Base-by-base conservation (phyloP, 1,140 invertebrate species). In the Adelges cooleyi region DNA sequence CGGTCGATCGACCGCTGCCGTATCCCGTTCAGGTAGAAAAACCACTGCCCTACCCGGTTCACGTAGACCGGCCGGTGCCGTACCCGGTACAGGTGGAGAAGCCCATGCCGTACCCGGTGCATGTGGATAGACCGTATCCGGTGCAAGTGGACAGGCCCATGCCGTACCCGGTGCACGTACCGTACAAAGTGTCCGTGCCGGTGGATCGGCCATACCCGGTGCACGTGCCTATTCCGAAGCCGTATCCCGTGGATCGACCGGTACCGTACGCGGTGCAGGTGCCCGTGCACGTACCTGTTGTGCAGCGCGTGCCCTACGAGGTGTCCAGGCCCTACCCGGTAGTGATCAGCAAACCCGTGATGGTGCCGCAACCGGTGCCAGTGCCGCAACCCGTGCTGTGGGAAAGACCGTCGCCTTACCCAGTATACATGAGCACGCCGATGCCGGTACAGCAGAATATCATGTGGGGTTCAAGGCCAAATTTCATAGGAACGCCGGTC, bases 1-100 rank as follows among this genome's bases (percentile, higher is more conserved):
- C 71, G 0, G 77, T 80, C 0, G 86, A 87, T 70, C 88, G 87
- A 76, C 86, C 86, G 73, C 83, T 88, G 69, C 84, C 84, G 46
- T 86, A 86, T 77, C 82, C 81, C n/a, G 84, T 87, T 36, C 77
- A 80, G 0, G 56, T 62, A 42, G 42, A 62, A 3, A 29, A 33
- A 8, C 56, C 56, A 8, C 8, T 62, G 6, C 56, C 56, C 13
- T 62, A 62, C 11, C 56, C 56, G 10, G 56, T 62, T 0, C 42
- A 62, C 3, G 56, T 62, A 2, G 56, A 62, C 5, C 44, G 44
- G 3, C 56, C 56, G 2, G 13, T 62, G 2, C 56, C 56, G n/a
- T 62, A 62, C 22, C 56, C 56, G 5, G 40, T 62, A 3, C 27
- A 36, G 2, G 51, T 53, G 11, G 42, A 48, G 1, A 46, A 46